Evolutionary conservation across 2,113 vertebrate genomes (phyloP), one percentile per base, ranked within the genome.

Genomic region (Atlantisia rogersi): DNA sequence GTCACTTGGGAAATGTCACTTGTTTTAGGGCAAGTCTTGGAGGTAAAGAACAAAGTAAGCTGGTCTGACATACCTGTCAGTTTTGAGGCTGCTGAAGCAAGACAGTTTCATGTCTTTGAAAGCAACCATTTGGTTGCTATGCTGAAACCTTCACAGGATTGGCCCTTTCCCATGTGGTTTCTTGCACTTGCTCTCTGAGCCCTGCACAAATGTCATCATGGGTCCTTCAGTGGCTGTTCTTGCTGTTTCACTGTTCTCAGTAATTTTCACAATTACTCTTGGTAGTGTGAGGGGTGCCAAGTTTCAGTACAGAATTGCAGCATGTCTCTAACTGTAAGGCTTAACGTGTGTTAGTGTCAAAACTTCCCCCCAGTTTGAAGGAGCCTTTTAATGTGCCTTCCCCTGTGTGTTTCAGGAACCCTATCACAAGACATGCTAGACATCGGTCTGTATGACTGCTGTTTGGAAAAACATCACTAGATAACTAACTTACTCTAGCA

Each of bases 41-140:
- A 67, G 28, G 32, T 50, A 10, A 73, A 62, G 11, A 32, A 60
- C 8, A 44, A 70, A 90, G 28, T 10, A 48, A 40, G 16, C 12
- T 64, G 4, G 18, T 73, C 2, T 2, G 17, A 2, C n/a, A 65
- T 13, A 77, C 6, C 2, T 56, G 2, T 6, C 1, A 0, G 56
- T 88, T 42, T 65, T 31, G 25, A 52, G 8, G 21, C 21, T 82
- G 15, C 28, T 94, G 86, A 64, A 65, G 24, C 32, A 39, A 31
- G 40, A 11, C 20, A 42, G 18, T 31, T 63, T 88, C 11, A 0
- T 76, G 9, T 55, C 19, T 83, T 67, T 60, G 52, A 39, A 86
- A 81, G 39, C 6, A 63, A 52, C 31, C 74, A 9, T 0, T 91
- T 15, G 28, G 1, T 42, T 92, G 11, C 3, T 6, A 2, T 55